phyloP scores from a whole-genome alignment of 2,113 vertebrate genomes.

The Aramus guarauna region DNA sequence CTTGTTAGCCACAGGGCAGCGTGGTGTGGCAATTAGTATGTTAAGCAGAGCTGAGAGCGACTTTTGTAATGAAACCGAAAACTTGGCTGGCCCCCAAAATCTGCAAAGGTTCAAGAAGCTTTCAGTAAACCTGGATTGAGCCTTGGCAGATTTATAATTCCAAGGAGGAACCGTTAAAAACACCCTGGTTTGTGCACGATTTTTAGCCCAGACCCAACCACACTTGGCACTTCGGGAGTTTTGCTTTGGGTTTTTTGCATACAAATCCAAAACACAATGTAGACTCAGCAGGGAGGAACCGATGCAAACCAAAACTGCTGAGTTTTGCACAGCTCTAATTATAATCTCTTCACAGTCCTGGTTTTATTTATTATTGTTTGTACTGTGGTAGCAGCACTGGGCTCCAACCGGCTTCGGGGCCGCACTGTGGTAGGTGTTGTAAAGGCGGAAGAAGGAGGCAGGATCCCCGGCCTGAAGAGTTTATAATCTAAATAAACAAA shows the following conservation, averaged over 20 bases:
- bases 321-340: conserved; percentile 62
- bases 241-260: conserved; percentile 48
- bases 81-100: neutral
- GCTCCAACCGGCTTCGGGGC: neutral
- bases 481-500: conserved; percentile 27
- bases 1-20: neutral
- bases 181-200: neutral
- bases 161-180: neutral
- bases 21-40: neutral
- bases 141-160: conserved; percentile 11
- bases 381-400: neutral
- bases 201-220: neutral
- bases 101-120: conserved; percentile 4
- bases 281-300: conserved; percentile 56
- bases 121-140: conserved; percentile 9
- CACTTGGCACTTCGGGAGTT: conserved; percentile 10
- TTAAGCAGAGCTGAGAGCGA: conserved; percentile 12
- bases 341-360: conserved; percentile 51
- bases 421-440: neutral
- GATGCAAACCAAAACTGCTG: conserved; percentile 60
- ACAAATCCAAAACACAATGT: conserved; percentile 53
- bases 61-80: neutral
- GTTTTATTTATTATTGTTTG: conserved; percentile 66
- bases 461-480: neutral
- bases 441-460: conserved; percentile 11